Percentiles rank a stretch among this genome's conserved stretches.
Evolutionary conservation across 1,140 invertebrate genomes (phyloP).

Genomic region (Caenorhabditis latens): DNA sequence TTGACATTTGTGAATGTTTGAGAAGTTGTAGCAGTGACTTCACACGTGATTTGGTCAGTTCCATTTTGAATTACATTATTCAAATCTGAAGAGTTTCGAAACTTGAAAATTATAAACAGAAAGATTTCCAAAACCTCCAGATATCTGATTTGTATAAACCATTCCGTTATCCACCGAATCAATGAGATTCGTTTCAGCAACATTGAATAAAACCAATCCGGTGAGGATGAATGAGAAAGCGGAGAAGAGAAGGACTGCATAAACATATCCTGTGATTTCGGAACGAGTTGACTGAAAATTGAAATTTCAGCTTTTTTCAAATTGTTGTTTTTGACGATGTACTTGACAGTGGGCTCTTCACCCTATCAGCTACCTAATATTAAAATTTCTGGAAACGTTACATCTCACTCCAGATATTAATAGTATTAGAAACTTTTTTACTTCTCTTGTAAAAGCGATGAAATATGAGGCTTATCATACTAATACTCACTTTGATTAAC

Average conservation of each 20-base stretch:
- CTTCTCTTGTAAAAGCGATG: no score
- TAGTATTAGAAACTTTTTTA: no score
- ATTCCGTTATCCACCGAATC: background rate
- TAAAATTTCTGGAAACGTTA: no score
- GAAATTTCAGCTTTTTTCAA: background rate
- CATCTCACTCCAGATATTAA: no score
- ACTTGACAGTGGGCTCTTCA: no score
- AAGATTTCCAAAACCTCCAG: slow-evolving; percentile 1
- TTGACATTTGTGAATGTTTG: slow-evolving; percentile 1
- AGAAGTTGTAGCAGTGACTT: slow-evolving; percentile 24
- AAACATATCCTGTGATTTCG: slow-evolving; percentile 38
- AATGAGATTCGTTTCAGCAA: background rate
- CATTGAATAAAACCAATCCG: slow-evolving; percentile 23
- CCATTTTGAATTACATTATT: background rate
- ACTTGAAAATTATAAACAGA: background rate
- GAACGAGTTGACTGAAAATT: slow-evolving; percentile 32
- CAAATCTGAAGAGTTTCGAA: background rate
- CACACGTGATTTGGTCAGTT: background rate
- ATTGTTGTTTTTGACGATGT: no score
- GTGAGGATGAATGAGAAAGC: slow-evolving; percentile 25
- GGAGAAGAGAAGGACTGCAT: background rate
- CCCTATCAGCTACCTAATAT: no score
- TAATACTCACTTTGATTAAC: no score
- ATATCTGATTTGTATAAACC: background rate
- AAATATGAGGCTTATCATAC: no score